Conservation (phyloP, 2,113 vertebrate species). For the Psammodynastes pulverulentus region DNA sequence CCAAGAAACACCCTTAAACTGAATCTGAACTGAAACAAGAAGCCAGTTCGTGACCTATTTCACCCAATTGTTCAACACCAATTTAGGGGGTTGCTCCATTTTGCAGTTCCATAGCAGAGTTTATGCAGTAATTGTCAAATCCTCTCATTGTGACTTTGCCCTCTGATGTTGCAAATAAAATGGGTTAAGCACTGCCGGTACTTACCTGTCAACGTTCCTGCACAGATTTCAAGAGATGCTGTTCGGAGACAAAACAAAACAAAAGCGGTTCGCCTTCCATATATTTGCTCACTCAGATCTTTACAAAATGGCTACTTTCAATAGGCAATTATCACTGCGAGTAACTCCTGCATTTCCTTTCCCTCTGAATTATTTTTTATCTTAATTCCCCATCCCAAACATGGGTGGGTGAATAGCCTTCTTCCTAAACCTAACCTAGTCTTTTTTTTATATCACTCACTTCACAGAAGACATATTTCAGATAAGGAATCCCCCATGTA, state of each 20-base stretch:
- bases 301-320: not conserved
- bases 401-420: not conserved
- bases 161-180: not conserved
- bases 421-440: not conserved
- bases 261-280: not conserved
- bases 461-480: not conserved
- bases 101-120: not conserved
- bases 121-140: not conserved
- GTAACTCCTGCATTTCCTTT: not conserved
- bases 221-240: not conserved
- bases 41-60: not conserved
- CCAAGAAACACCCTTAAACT: not conserved
- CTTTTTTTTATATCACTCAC: not conserved
- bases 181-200: not conserved
- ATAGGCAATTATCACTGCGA: not conserved
- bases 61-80: not conserved
- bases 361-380: not conserved
- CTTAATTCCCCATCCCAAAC: not conserved
- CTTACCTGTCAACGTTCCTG: not conserved
- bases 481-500: not conserved
- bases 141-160: not conserved
- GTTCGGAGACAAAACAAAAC: not conserved
- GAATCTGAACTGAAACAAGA: constrained; percentile 13
- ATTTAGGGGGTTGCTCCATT: not conserved
- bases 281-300: not conserved